phyloP scores from a whole-genome alignment of 2,888 invertebrate species.

The Daptonema setosum region DNA sequence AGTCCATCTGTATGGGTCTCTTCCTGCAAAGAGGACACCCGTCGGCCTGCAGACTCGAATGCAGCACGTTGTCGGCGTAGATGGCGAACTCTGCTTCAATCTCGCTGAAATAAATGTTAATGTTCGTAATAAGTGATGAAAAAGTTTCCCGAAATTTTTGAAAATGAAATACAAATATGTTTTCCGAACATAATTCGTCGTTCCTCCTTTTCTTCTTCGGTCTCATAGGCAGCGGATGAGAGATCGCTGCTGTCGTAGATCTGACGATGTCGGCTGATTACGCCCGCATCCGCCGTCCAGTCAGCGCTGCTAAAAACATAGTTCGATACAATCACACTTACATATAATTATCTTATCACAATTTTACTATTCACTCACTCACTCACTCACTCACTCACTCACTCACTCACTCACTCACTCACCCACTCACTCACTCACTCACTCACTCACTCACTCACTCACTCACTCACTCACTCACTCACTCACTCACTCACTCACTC shows the following conservation, averaged over 20 bases:
- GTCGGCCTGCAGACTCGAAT: not conserved
- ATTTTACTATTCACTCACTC: no score
- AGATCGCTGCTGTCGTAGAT: not conserved
- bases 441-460: no score
- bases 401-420: no score
- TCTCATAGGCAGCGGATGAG: not conserved
- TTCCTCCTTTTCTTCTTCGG: not conserved
- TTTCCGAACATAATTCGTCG: not conserved
- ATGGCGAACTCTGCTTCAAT: conserved; percentile 6
- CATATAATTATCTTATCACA: no score
- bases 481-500: no score
- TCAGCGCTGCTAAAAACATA: no score
- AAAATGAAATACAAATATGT: no score
- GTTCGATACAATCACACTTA: no score
- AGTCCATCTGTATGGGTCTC: not conserved
- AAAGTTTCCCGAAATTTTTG: not conserved
- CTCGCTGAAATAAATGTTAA: conserved; percentile 3
- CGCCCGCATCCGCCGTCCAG: not conserved
- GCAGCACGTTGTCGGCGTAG: conserved; percentile 3
- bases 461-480: no score
- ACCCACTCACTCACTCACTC: no score
- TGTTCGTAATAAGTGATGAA: not conserved
- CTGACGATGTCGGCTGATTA: not conserved
- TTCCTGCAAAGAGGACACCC: not conserved
- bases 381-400: no score